Evolutionary conservation across 2,888 invertebrate genomes (phyloP), one percentile per base, ranked within the genome.

Genomic region (Arctia plantaginis): DNA sequence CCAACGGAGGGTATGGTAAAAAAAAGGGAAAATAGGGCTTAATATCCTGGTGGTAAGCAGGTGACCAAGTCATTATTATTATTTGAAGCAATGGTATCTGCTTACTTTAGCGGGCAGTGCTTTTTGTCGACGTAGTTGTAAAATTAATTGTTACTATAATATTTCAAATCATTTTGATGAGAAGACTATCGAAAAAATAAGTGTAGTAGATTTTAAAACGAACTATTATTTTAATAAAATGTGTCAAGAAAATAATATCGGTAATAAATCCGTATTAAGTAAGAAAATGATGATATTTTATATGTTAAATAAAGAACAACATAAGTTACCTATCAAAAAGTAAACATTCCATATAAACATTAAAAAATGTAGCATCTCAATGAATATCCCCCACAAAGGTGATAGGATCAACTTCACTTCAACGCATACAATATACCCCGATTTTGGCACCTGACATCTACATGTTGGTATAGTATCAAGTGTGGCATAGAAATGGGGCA

Each of bases 401-500:
- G 77, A 85, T 82, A 82, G 86, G 89, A 90, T 90, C 91, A 89
- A 89, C 94, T 94, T 93, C 94, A 94, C 85, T 69, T 94, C 82
- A 67, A 86, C 88, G 92, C 93, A 69, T 85, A 85, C 76, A 83
- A 80, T 94, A 74, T 94, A 80, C 93, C 93, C 93, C 93, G 82
- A 90, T 91, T 90, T 90, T 91, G 94, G 94, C 94, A 93, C 93
- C 90, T 88, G 90, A 90, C 84, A 71, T 88, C 94, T 93, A 93
- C 93, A 91, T 92, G 92, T 92, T 18, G 27, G 66, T 59, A 91
- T 93, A 93, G 93, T 86, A 89, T 90, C 94, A 90, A 94, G 95
- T 92, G 94, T 95, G 95, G 95, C 95, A 90, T 90, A 91, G 83
- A 92, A 92, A 93, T 91, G 95, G 95, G 95, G 94, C 72, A n/a